Base-by-base conservation (phyloP, 1,140 invertebrate genomes). In the Philotrypesis tridentata region DNA sequence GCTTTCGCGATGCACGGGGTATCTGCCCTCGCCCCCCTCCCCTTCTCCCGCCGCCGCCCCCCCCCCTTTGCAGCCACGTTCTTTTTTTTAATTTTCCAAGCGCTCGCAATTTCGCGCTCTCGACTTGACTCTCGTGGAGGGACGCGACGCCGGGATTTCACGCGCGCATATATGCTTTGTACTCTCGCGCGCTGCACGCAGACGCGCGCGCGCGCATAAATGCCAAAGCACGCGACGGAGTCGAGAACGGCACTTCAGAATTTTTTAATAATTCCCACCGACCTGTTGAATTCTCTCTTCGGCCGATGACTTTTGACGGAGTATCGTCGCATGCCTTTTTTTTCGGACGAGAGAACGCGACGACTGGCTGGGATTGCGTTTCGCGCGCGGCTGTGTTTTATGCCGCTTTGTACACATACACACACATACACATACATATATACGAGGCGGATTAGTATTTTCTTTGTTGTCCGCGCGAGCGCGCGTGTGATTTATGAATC, bases 211-310 rank as follows among this genome's bases (percentile, higher is more conserved):
- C 21, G 27, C 55, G 29, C 25, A 65, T 65, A 70, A 43, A 12
- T 40, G 11, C 29, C 25, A 33, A 27, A 79, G 40, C n/a, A 55
- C 48, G 48, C 43, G 43, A 48, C 43, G 43, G 4, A 55, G 48
- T 17, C 21, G 21, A n/a, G 48, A 43, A 21, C 43, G 40, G 9
- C 37, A 48, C 60, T 74, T 25, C 21, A 74, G 79, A 67, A 80
- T 80, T 73, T 79, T 74, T 80, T 80, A 80, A 80, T 74, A 74
- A 80, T 67, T 71, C 71, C 61, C n/a, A n/a, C 11, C 48, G 48
- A 79, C 68, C 78, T 79, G 68, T 79, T 79, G 78, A 79, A 11
- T 31, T 76, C 14, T 55, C 21, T 55, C 48, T 17, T 55, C 21
- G 48, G 21, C 7, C 25, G 23, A 75, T 63, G 43, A 75, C 37